Conservation (phyloP, 2,113 vertebrate species). For the Plotosus lineatus region DNA sequence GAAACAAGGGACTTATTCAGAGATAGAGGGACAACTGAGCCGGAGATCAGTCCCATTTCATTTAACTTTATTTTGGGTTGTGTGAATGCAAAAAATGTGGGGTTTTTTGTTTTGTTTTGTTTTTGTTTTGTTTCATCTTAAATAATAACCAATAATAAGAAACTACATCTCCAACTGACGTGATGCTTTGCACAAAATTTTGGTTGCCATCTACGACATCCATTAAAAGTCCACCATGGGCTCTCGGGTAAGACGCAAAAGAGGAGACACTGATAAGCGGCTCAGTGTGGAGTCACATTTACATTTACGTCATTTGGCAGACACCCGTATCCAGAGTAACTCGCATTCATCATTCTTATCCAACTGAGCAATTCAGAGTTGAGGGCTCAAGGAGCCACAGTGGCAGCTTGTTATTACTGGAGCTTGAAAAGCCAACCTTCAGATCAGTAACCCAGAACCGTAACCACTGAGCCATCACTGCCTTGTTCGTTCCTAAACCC, state of each 20-base stretch:
- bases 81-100: too few relatives aligned
- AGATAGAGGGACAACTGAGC: neutral
- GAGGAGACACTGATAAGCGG: neutral
- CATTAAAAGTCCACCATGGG: neutral
- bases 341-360: too few relatives aligned
- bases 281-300: neutral
- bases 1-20: neutral
- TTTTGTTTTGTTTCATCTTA: neutral
- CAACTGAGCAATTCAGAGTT: too few relatives aligned
- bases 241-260: neutral
- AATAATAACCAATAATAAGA: neutral
- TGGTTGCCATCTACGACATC: neutral
- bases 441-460: too few relatives aligned
- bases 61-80: neutral
- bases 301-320: too few relatives aligned
- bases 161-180: neutral
- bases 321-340: too few relatives aligned
- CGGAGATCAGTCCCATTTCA: neutral
- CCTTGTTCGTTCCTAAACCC: too few relatives aligned
- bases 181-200: neutral
- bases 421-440: too few relatives aligned
- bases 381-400: too few relatives aligned
- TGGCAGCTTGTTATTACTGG: too few relatives aligned
- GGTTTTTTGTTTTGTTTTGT: too few relatives aligned
- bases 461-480: too few relatives aligned